Conservation (phyloP, 2,797 vertebrate species). For the Syndactyla subalaris region DNA sequence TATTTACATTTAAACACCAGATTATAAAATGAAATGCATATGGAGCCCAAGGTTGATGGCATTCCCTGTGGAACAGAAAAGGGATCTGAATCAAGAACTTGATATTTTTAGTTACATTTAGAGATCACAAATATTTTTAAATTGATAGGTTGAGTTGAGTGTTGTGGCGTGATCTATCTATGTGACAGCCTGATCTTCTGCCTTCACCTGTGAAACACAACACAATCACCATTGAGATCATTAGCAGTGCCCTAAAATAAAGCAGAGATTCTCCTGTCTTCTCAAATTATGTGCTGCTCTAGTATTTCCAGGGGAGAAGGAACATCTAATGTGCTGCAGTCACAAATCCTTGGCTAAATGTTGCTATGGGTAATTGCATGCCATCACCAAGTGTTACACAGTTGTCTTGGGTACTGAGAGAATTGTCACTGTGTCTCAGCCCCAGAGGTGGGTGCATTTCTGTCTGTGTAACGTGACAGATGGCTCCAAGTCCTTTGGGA, state of each 20-base stretch:
- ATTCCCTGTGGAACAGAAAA: not conserved
- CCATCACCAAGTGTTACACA: not conserved
- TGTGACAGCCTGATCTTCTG: not conserved
- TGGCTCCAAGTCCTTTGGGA: constrained; percentile 20
- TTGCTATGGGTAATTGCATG: not conserved
- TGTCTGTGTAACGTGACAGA: not conserved
- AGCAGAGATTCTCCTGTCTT: not conserved
- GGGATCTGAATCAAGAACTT: not conserved
- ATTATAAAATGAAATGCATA: not conserved
- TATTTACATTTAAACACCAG: not conserved
- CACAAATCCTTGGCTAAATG: not conserved
- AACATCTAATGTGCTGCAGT: not conserved
- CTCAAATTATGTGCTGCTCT: not conserved
- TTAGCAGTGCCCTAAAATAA: not conserved
- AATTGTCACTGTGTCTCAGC: not conserved
- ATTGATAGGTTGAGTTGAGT: not conserved
- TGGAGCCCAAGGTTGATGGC: not conserved
- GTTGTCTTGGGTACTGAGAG: not conserved
- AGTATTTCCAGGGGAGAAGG: not conserved
- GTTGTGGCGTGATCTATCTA: not conserved
- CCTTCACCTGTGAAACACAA: not conserved
- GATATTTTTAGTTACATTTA: not conserved
- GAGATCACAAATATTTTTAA: not conserved
- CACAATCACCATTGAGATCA: not conserved
- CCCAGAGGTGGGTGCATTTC: not conserved